phyloP scores from a whole-genome alignment of 2,113 vertebrate species.

The Centropristis striata region DNA sequence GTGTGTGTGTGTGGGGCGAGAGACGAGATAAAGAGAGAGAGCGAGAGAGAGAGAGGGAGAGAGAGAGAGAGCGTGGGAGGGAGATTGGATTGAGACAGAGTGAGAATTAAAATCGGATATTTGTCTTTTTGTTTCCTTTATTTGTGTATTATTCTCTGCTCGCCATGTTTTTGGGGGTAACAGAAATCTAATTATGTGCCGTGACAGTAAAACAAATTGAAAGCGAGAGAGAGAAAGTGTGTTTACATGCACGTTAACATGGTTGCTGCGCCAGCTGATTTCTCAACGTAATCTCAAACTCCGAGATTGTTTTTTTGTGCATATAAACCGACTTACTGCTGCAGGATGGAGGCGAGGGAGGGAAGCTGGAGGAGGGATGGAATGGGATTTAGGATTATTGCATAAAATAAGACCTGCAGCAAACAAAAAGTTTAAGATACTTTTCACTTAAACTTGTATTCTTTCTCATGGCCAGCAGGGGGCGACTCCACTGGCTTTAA shows the following conservation, averaged over 20 bases:
- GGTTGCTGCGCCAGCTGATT: neutral
- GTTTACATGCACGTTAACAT: neutral
- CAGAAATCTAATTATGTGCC: conserved; percentile 15
- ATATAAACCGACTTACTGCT: too few species aligned
- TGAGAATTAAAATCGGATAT: conserved; percentile 14
- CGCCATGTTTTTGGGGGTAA: neutral
- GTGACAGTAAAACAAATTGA: neutral
- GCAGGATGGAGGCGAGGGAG: too few species aligned
- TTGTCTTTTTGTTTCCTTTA: conserved; percentile 11
- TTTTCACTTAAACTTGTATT: too few species aligned
- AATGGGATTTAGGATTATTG: too few species aligned
- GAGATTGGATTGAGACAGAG: neutral
- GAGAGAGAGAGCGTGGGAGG: neutral
- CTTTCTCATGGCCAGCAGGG: too few species aligned
- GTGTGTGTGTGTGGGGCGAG: neutral
- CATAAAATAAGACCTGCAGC: too few species aligned
- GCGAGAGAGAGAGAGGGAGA: neutral
- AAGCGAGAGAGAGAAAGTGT: neutral
- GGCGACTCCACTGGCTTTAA: too few species aligned
- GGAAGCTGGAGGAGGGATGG: too few species aligned
- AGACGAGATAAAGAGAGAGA: neutral
- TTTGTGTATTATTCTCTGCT: conserved; percentile 5
- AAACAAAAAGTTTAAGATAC: too few species aligned
- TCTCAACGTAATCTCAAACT: neutral
- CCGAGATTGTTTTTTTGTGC: too few species aligned